Evolutionary conservation across 2,113 vertebrate species (phyloP), one percentile per base, ranked within the genome.

Genomic region (Rynchops niger): DNA sequence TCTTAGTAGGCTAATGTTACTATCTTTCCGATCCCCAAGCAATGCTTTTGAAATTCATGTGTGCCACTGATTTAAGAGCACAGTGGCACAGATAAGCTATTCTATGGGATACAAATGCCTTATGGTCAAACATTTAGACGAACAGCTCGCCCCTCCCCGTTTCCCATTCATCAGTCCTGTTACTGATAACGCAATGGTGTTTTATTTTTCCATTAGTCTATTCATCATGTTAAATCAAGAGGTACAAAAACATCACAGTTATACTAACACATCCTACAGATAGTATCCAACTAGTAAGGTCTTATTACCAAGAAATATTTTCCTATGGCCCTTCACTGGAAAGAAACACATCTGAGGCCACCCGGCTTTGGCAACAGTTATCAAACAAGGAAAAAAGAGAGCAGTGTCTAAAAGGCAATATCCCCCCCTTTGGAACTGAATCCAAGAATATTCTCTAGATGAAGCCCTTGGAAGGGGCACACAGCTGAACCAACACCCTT

Each of bases 401-500:
- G 67, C 63, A 91, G 42, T 93, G 91, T 82, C 74, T 89, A 34
- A 91, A 90, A 94, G 56, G 72, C 82, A 78, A 38, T 36, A 30
- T 52, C 1, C 6, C 19, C 5, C 5, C 8, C 34, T 85, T 82
- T 65, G 94, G 93, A 94, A 82, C 66, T 4, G 30, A 78, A 65
- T 89, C 89, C 78, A 90, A 78, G 72, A 96, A 94, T 74, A 86
- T 53, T 53, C 58, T 87, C 25, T 29, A 85, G 62, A 38, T 22
- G 47, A 87, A 97, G 65, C 88, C 42, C 71, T 2, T 42, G 79
- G 81, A 63, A 82, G 69, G 95, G 93, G 67, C 82, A 90, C 55
- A 18, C 97, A 97, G 97, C 96, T 96, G 96, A 96, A 97, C 92
- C 94, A 97, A 96, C 90, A 95, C 72, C 86, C 78, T 80, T 25